A percentile compares a stretch with the other conserved stretches of the same genome.
These are phyloP conservation scores for Cosmia trapezina DNA, from an alignment of 2,888 invertebrate species.

Conservation along the genomic window DNA sequence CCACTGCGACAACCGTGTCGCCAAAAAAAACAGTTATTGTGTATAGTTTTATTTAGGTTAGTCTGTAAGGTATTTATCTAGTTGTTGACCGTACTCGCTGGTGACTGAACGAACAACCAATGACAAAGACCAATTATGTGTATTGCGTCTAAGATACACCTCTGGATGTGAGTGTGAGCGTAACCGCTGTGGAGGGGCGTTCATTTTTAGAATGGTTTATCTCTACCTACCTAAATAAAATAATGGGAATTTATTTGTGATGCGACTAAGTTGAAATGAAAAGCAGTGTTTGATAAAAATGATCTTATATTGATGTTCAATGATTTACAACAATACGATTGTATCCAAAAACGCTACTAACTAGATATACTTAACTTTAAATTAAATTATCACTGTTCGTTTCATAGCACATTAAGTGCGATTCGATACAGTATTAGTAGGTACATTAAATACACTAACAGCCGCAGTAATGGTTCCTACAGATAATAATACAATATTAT, in stretches of 20 bases:
- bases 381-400: slow-evolving; percentile 82
- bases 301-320: slow-evolving; percentile 81
- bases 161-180: too few relatives aligned
- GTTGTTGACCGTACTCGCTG: too few relatives aligned
- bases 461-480: slow-evolving; percentile 65
- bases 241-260: not conserved
- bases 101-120: too few relatives aligned
- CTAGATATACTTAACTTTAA: slow-evolving; percentile 79
- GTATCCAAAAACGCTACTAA: slow-evolving; percentile 83
- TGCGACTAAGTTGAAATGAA: slow-evolving; percentile 46
- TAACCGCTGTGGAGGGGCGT: too few relatives aligned
- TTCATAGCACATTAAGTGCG: slow-evolving; percentile 71
- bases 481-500: slow-evolving; percentile 64
- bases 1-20: too few relatives aligned
- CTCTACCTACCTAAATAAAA: not conserved
- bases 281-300: slow-evolving; percentile 76
- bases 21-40: too few relatives aligned
- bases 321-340: slow-evolving; percentile 84
- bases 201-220: too few relatives aligned
- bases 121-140: too few relatives aligned
- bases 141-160: too few relatives aligned
- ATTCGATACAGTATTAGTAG: slow-evolving; percentile 71
- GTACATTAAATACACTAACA: slow-evolving; percentile 64
- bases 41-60: too few relatives aligned
- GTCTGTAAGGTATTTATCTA: too few relatives aligned